A percentile compares a stretch with the other conserved stretches of the same genome.
Conservation (phyloP, 2,888 invertebrate species). For the Buathra laborator region DNA sequence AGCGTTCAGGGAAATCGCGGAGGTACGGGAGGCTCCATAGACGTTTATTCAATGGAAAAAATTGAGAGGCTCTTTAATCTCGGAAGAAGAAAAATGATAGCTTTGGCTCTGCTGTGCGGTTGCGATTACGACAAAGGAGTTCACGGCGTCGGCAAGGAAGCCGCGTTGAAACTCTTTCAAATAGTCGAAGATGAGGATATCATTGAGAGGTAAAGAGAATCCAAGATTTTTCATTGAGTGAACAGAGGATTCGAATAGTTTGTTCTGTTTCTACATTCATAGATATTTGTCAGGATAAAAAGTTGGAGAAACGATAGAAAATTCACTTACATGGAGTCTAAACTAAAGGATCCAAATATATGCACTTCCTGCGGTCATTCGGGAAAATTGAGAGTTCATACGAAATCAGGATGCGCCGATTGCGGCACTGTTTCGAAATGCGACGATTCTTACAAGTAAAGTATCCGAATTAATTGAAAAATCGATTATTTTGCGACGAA, state of each 20-base stretch:
- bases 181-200: slow-evolving; percentile 88
- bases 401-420: slow-evolving; percentile 88
- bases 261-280: background rate
- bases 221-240: background rate
- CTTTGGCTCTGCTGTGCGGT: slow-evolving; percentile 93
- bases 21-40: slow-evolving; percentile 90
- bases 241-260: background rate
- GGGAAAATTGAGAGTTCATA: slow-evolving; percentile 88
- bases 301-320: slow-evolving; percentile 88
- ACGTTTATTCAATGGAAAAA: slow-evolving; percentile 91
- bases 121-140: slow-evolving; percentile 95
- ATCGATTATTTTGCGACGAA: background rate
- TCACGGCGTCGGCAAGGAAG: slow-evolving; percentile 92
- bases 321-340: slow-evolving; percentile 87
- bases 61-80: slow-evolving; percentile 90
- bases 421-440: slow-evolving; percentile 89
- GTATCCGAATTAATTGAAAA: slow-evolving; percentile 55
- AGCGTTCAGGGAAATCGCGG: slow-evolving; percentile 89
- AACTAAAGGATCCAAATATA: slow-evolving; percentile 87
- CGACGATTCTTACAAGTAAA: slow-evolving; percentile 88
- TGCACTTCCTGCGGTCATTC: slow-evolving; percentile 91
- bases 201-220: slow-evolving; percentile 87
- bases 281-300: slow-evolving; percentile 85
- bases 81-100: slow-evolving; percentile 93
- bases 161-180: slow-evolving; percentile 90